Base-by-base conservation (phyloP, 2,888 invertebrate species). In the Philereme transversata region DNA sequence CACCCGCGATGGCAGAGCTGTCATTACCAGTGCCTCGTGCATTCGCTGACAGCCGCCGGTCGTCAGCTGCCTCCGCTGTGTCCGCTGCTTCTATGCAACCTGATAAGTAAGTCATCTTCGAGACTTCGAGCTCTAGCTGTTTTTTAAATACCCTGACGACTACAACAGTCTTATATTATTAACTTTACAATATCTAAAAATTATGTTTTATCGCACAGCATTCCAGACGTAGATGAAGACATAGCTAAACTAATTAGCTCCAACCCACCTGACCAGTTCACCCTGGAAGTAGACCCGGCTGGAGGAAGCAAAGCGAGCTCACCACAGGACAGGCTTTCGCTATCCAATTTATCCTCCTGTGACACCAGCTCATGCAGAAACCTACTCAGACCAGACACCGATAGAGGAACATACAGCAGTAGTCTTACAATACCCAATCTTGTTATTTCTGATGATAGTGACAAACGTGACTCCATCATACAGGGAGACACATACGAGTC, bases 21-120 rank as follows among this genome's bases (percentile, higher is more conserved):
- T 73, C 70, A 36, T 87, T 97, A 66, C 97, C 97, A 0, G 85
- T 86, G 55, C 97, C 97, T 5, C 94, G 95, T 38, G 96, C 96
- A 73, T 97, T 97, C 83, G 97, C 97, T 4, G 97, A 97, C 76
- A 95, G 95, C 67, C 95, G 96, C 67, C 93, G 96, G 45, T 94
- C 96, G 9, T 94, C 95, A 7, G 95, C 92, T 36, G 90, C 90
- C 5, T 92, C 92, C 11, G 92, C 92, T 5, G 77, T 90, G 4
- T 90, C 90, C n/a, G 87, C 89, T 9, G 74, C 87, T 38, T 89
- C 90, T 40, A 79, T 91, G 77, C 87, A 90, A 65, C 87, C 88
- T 40, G 91, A 92, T 51, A 85, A 90, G 91, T 92, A 41, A 77
- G 82, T 66, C 5, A 7, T 10, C n/a, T 43, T n/a, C 22, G 22